Evolutionary conservation across 2,888 invertebrate genomes (phyloP).

Genomic region (Lithophane semibrunnea): DNA sequence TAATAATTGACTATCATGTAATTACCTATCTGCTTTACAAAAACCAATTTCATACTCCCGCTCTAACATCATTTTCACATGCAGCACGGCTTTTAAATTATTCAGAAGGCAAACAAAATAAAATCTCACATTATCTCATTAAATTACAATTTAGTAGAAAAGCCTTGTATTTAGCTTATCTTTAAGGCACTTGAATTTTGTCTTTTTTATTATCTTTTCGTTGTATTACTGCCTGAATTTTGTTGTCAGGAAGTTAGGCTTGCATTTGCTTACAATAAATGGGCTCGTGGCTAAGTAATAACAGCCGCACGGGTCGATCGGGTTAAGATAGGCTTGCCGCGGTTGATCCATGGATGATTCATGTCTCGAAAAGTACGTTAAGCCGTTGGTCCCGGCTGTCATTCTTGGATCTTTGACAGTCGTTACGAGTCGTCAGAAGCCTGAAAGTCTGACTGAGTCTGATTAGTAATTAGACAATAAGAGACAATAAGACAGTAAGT

Average conservation of each 20-base stretch:
- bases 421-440: too few relatives aligned
- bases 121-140: constrained; percentile 31
- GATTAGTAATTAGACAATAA: too few relatives aligned
- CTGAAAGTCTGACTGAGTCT: too few relatives aligned
- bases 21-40: background rate
- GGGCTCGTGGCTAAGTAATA: too few relatives aligned
- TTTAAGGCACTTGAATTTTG: background rate
- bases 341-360: too few relatives aligned
- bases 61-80: constrained; percentile 14
- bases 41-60: background rate
- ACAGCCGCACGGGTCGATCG: too few relatives aligned
- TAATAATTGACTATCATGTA: background rate
- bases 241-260: background rate
- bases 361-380: too few relatives aligned
- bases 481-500: too few relatives aligned
- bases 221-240: background rate
- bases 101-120: constrained; percentile 11
- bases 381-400: too few relatives aligned
- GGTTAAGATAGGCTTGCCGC: too few relatives aligned
- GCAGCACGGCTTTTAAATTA: background rate
- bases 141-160: constrained; percentile 19
- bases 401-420: too few relatives aligned
- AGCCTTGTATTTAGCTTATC: background rate
- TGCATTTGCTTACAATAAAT: background rate
- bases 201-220: background rate